Conservation (phyloP, 2,888 invertebrate genomes). For the Conchocele bisecta region DNA sequence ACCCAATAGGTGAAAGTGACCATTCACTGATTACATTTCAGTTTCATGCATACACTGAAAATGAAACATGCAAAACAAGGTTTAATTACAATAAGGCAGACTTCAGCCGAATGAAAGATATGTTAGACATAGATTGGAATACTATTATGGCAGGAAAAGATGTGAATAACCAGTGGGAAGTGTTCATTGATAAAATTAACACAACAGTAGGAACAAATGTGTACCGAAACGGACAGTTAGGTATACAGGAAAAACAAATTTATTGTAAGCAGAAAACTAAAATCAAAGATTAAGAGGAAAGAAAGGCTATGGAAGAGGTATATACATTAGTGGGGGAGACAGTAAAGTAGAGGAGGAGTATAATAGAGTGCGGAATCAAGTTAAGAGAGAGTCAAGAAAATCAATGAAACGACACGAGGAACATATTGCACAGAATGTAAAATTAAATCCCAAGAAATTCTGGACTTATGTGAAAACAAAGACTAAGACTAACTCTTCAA, state of each 20-base stretch:
- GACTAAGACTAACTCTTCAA: neutral
- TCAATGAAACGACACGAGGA: neutral
- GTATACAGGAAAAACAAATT: neutral
- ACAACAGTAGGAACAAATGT: neutral
- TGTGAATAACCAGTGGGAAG: neutral
- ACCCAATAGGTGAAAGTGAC: constrained; percentile 5
- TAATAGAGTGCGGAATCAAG: neutral
- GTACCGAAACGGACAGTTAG: neutral
- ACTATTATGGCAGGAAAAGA: neutral
- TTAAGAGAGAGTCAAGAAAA: neutral
- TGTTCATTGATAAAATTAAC: neutral
- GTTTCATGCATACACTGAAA: neutral
- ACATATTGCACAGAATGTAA: neutral
- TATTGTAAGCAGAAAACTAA: neutral
- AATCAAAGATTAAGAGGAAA: neutral
- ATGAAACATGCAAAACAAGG: neutral
- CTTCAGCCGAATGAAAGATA: neutral
- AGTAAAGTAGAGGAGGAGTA: neutral
- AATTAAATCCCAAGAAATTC: neutral
- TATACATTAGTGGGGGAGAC: neutral
- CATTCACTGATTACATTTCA: neutral
- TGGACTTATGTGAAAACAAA: constrained; percentile 5
- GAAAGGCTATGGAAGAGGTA: neutral
- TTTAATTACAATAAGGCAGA: neutral
- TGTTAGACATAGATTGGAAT: neutral